Evolutionary conservation across 2,113 vertebrate species (phyloP).

Genomic region (Protomyctophum bolini): DNA sequence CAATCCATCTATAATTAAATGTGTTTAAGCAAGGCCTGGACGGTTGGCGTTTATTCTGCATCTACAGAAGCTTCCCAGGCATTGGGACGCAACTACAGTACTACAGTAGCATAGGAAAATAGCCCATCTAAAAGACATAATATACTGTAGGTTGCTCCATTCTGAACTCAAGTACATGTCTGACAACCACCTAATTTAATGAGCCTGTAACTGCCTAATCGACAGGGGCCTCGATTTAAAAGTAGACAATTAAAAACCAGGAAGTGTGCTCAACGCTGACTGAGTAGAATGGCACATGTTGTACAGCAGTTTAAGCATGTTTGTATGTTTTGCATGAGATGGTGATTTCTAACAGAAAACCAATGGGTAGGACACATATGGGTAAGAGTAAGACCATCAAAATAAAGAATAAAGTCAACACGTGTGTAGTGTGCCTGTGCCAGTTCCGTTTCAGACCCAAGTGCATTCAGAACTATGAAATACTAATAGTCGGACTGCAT

Average conservation of each 20-base stretch:
- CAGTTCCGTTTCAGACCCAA: slow-evolving; percentile 49
- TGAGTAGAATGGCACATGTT: slow-evolving; percentile 36
- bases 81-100: too few relatives aligned
- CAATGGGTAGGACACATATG: slow-evolving; percentile 22
- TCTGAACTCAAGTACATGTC: not conserved
- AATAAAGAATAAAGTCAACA: slow-evolving; percentile 26
- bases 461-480: slow-evolving; percentile 59
- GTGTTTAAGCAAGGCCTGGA: too few relatives aligned
- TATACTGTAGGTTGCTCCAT: slow-evolving; percentile 46
- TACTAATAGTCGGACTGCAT: slow-evolving; percentile 48
- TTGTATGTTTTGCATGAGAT: slow-evolving; percentile 30
- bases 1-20: too few relatives aligned
- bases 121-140: slow-evolving; percentile 19
- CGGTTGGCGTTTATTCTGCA: too few relatives aligned
- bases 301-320: slow-evolving; percentile 17
- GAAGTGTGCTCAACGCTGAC: slow-evolving; percentile 30
- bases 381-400: slow-evolving; percentile 23
- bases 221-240: slow-evolving; percentile 25
- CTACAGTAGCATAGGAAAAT: slow-evolving; percentile 21
- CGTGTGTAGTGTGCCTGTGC: slow-evolving; percentile 27
- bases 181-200: slow-evolving; percentile 5
- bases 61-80: too few relatives aligned
- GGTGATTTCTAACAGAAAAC: slow-evolving; percentile 44
- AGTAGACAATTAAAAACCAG: slow-evolving; percentile 34
- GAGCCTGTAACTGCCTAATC: slow-evolving; percentile 31